A percentile compares a stretch with the other conserved stretches of the same genome.
These are phyloP conservation scores for Orius insidiosus DNA, from an alignment of 1,140 invertebrate genomes.

Conservation along the genomic window DNA sequence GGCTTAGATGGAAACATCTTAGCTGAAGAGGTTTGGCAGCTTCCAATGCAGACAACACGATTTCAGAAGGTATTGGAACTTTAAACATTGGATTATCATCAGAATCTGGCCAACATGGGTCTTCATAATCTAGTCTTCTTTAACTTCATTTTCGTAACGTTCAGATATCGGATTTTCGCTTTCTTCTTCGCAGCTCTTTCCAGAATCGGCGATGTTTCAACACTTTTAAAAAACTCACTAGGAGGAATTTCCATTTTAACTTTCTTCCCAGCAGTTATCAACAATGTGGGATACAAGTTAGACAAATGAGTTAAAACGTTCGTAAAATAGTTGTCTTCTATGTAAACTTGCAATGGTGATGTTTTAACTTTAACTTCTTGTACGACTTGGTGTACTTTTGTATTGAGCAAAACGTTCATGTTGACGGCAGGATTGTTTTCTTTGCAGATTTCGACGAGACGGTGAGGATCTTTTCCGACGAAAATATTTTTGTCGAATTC, in stretches of 20 bases:
- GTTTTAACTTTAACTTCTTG: slow-evolving; percentile 34
- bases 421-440: slow-evolving; percentile 18
- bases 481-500: neutral
- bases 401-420: slow-evolving; percentile 22
- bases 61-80: slow-evolving; percentile 34
- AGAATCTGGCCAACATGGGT: neutral
- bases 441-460: slow-evolving; percentile 10
- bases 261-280: neutral
- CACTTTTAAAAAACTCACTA: too few relatives aligned
- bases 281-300: slow-evolving; percentile 9
- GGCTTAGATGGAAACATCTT: slow-evolving; percentile 43
- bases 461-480: slow-evolving; percentile 7
- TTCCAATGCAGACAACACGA: slow-evolving; percentile 35
- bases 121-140: slow-evolving; percentile 2
- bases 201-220: too few relatives aligned
- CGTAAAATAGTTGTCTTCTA: slow-evolving; percentile 47
- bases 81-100: slow-evolving; percentile 12
- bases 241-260: too few relatives aligned
- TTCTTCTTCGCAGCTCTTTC: too few relatives aligned
- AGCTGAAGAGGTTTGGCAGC: slow-evolving; percentile 43
- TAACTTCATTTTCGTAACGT: slow-evolving; percentile 4
- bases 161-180: neutral
- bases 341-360: slow-evolving; percentile 41
- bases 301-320: slow-evolving; percentile 24
- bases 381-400: slow-evolving; percentile 22